A percentile compares a stretch with the other conserved stretches of the same genome.
phyloP scores from a whole-genome alignment of 2,888 invertebrate genomes.

The Mechanitis messenoides region DNA sequence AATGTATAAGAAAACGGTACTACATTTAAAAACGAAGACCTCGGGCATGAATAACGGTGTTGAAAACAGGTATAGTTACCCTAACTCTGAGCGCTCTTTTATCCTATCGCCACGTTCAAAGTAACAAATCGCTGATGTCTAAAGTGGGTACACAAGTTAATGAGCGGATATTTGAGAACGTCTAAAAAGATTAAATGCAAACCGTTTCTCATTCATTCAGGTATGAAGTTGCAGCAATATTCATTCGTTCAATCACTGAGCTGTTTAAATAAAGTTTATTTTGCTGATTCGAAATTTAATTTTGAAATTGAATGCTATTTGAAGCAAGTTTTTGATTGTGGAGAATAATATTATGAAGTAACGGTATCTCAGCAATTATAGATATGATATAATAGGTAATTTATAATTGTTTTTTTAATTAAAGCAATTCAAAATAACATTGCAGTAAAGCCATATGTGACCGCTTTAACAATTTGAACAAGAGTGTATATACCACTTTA shows the following conservation, averaged over 20 bases:
- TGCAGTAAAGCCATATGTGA: no score
- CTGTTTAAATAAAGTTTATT: slow-evolving; percentile 24
- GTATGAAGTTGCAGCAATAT: slow-evolving; percentile 46
- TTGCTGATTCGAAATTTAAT: slow-evolving; percentile 25
- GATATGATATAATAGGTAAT: no score
- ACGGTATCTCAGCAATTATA: no score
- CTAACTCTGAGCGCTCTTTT: slow-evolving; percentile 54
- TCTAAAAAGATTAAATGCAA: slow-evolving; percentile 69
- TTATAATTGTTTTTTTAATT: no score
- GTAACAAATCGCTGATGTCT: slow-evolving; percentile 69
- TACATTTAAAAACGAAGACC: slow-evolving; percentile 37
- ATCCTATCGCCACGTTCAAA: slow-evolving; percentile 62
- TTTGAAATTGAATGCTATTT: slow-evolving; percentile 10
- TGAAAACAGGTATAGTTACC: slow-evolving; percentile 42
- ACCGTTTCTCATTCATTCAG: slow-evolving; percentile 58
- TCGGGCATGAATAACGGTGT: slow-evolving; percentile 38
- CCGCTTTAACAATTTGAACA: no score
- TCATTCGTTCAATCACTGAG: slow-evolving; percentile 41
- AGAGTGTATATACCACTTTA: no score
- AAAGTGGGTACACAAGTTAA: slow-evolving; percentile 71
- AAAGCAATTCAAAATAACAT: no score
- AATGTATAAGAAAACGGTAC: slow-evolving; percentile 41
- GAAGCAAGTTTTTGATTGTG: background rate
- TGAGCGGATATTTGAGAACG: slow-evolving; percentile 69
- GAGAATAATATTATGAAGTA: no score